phyloP scores from a whole-genome alignment of 2,113 vertebrate species.

The Drymodes brunneopygia region DNA sequence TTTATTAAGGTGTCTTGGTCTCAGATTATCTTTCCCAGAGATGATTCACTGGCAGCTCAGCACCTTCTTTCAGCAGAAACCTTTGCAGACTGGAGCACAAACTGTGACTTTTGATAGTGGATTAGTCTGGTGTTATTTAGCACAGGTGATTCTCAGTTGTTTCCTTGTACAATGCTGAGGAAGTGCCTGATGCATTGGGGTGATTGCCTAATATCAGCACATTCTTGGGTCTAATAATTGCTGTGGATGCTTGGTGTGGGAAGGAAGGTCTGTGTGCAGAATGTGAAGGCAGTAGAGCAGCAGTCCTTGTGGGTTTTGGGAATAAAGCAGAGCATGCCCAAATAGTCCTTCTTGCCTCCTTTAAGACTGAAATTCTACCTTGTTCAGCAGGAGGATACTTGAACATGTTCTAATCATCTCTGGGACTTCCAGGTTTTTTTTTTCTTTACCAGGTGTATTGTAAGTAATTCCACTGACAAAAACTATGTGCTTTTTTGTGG shows the following conservation, averaged over 20 bases:
- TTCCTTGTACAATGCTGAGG: not conserved
- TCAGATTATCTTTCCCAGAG: conserved; percentile 5
- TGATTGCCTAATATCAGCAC: not conserved
- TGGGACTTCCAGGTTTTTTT: not conserved
- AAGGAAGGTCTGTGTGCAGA: not conserved
- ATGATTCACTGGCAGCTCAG: not conserved
- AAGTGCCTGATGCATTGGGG: not conserved
- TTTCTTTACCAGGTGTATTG: not conserved
- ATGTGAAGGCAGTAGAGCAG: not conserved
- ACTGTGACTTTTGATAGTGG: not conserved
- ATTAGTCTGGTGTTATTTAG: not conserved
- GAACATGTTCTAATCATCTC: not conserved
- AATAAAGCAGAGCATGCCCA: not conserved
- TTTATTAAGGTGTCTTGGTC: conserved; percentile 27
- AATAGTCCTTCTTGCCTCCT: not conserved
- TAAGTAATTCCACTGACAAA: not conserved
- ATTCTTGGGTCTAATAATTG: not conserved
- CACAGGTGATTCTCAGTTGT: not conserved
- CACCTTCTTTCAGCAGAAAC: not conserved
- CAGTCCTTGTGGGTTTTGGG: not conserved
- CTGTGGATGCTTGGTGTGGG: not conserved
- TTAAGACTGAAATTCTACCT: not conserved
- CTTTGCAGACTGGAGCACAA: not conserved
- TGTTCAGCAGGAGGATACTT: not conserved
- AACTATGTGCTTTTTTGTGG: not conserved